Percentiles rank a stretch among this genome's conserved stretches.
phyloP scores from a whole-genome alignment of 2,797 vertebrate species.

The Rhadinocentrus ornatus region DNA sequence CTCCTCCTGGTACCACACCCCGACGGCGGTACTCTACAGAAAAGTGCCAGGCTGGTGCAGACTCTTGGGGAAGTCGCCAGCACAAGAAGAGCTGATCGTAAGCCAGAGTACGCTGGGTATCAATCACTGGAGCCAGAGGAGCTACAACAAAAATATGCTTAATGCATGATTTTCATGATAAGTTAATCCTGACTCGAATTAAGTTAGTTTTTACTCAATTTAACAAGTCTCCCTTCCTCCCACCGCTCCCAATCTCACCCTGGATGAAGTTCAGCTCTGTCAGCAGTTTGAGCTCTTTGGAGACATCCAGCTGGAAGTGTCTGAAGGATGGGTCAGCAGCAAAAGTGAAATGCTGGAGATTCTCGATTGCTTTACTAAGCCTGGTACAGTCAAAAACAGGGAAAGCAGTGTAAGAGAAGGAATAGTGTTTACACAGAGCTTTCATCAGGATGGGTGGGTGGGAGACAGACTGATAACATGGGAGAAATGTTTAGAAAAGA shows the following conservation, averaged over 20 bases:
- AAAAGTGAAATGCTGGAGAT: slow-evolving; percentile 90
- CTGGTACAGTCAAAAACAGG: slow-evolving; percentile 66
- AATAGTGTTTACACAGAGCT: slow-evolving; percentile 11
- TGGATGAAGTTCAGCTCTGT: slow-evolving; percentile 91
- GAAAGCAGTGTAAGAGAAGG: neutral
- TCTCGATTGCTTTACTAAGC: slow-evolving; percentile 89
- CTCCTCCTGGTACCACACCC: slow-evolving; percentile 82
- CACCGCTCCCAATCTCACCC: slow-evolving; percentile 77
- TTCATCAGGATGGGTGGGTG: slow-evolving; percentile 7
- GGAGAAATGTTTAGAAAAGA: neutral
- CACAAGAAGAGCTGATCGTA: slow-evolving; percentile 97
- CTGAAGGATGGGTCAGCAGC: slow-evolving; percentile 91
- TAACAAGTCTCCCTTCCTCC: neutral
- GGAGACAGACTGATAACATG: slow-evolving; percentile 4
- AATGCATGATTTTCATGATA: neutral
- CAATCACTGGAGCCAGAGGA: slow-evolving; percentile 92
- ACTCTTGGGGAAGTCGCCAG: slow-evolving; percentile 93
- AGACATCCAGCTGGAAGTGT: slow-evolving; percentile 94
- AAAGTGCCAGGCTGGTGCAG: slow-evolving; percentile 91
- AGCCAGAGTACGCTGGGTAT: slow-evolving; percentile 94
- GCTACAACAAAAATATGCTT: slow-evolving; percentile 72
- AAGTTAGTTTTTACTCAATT: neutral
- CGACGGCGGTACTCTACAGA: slow-evolving; percentile 93
- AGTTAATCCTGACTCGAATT: neutral
- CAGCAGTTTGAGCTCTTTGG: slow-evolving; percentile 92